phyloP scores from a whole-genome alignment of 2,113 vertebrate species.

The Theristicus caerulescens region DNA sequence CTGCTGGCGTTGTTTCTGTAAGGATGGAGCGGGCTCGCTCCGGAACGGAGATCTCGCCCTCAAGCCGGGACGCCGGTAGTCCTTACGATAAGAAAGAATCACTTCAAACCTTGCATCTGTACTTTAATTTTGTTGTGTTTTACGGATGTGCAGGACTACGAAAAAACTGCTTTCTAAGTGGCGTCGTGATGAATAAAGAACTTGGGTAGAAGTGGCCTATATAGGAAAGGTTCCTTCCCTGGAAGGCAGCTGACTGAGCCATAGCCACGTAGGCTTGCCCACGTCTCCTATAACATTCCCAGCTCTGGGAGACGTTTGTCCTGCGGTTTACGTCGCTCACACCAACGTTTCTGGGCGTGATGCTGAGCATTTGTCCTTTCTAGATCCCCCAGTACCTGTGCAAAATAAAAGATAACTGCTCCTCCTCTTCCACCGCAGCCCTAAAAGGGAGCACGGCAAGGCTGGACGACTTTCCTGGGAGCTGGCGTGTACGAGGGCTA shows the following conservation, averaged over 20 bases:
- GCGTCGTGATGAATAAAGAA: background rate
- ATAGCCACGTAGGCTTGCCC: accelerated
- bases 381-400: background rate
- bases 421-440: too few relatives aligned
- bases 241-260: background rate
- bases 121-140: background rate
- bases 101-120: background rate
- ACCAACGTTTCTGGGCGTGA: background rate
- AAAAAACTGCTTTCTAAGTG: background rate
- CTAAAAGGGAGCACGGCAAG: background rate
- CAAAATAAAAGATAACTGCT: background rate
- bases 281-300: accelerated
- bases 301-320: background rate
- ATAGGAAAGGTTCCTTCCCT: background rate
- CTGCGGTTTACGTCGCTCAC: background rate
- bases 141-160: background rate
- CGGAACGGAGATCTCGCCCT: background rate
- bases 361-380: background rate
- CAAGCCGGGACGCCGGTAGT: accelerated
- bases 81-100: background rate
- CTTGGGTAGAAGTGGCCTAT: background rate
- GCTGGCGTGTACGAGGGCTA: accelerated
- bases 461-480: background rate
- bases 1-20: accelerated
- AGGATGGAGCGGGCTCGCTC: background rate